phyloP scores from a whole-genome alignment of 1,140 invertebrate genomes.

The Brevipalpus yothersi region DNA sequence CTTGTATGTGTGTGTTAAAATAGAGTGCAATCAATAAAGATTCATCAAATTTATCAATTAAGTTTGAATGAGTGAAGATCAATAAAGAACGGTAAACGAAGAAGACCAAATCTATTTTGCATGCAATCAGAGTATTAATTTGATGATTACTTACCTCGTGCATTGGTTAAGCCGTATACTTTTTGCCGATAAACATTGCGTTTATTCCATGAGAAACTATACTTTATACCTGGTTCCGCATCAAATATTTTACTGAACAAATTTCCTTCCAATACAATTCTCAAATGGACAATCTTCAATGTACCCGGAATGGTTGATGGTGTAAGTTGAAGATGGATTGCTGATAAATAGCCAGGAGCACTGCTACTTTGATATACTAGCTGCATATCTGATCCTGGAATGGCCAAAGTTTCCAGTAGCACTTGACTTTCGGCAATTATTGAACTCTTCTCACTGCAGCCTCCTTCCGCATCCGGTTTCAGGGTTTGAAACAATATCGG shows the following conservation, averaged over 20 bases:
- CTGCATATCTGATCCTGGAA: constrained; percentile 44
- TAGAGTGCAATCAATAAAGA: too few relatives aligned
- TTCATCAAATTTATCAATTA: too few relatives aligned
- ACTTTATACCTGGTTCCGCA: constrained; percentile 24
- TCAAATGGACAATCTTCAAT: constrained; percentile 17
- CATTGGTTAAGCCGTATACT: constrained; percentile 61
- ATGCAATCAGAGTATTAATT: not conserved
- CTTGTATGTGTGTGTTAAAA: too few relatives aligned
- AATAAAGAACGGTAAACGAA: too few relatives aligned
- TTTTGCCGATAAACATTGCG: constrained; percentile 26
- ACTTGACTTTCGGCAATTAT: constrained; percentile 71
- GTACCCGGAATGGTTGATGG: constrained; percentile 19
- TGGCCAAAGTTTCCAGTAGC: constrained; percentile 72
- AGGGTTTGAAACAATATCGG: constrained; percentile 59
- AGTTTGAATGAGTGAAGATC: too few relatives aligned
- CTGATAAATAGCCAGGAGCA: constrained; percentile 23
- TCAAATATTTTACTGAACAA: constrained; percentile 23
- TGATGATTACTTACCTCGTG: constrained; percentile 17
- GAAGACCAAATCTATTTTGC: not conserved
- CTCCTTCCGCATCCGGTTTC: constrained; percentile 59
- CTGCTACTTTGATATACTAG: constrained; percentile 21
- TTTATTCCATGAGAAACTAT: constrained; percentile 26
- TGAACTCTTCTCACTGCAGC: constrained; percentile 40
- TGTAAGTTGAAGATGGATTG: constrained; percentile 25
- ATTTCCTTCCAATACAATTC: constrained; percentile 24